Percentiles rank a stretch among this genome's conserved stretches.
phyloP scores from a whole-genome alignment of 2,888 invertebrate species.

The Leucophenga montana region DNA sequence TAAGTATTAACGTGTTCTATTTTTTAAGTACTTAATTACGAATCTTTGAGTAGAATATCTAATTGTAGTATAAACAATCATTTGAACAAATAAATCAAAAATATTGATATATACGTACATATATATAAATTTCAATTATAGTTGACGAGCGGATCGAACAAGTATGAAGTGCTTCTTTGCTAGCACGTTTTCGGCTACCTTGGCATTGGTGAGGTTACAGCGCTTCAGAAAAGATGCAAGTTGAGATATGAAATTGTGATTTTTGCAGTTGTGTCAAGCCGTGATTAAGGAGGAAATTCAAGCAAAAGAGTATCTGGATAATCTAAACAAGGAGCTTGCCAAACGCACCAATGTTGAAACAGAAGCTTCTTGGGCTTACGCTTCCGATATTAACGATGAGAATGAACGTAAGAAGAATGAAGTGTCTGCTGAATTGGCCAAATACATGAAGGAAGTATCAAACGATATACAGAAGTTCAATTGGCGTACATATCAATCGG shows the following conservation, averaged over 20 bases:
- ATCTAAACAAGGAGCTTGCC: constrained; percentile 78
- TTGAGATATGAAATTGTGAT: no score
- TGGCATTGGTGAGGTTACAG: constrained; percentile 51
- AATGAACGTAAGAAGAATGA: constrained; percentile 76
- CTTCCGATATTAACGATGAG: constrained; percentile 83
- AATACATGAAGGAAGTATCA: constrained; percentile 70
- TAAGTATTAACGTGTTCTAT: background rate
- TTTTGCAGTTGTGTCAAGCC: constrained; percentile 50
- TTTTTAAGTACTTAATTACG: background rate
- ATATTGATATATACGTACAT: no score
- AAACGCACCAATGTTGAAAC: constrained; percentile 77
- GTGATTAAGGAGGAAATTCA: constrained; percentile 73
- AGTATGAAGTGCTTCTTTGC: constrained; percentile 49
- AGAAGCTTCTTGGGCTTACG: constrained; percentile 82
- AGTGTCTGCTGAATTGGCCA: constrained; percentile 66
- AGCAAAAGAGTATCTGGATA: constrained; percentile 78
- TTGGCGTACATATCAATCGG: constrained; percentile 83
- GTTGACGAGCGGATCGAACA: constrained; percentile 37
- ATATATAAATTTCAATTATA: constrained; percentile 31
- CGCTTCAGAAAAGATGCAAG: no score
- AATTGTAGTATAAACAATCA: background rate
- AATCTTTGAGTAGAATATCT: background rate
- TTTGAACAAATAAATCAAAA: background rate
- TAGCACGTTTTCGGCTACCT: constrained; percentile 51
- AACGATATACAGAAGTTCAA: constrained; percentile 75